Evolutionary conservation across 2,888 invertebrate genomes (phyloP).

Genomic region (Pyrrhosoma nymphula): DNA sequence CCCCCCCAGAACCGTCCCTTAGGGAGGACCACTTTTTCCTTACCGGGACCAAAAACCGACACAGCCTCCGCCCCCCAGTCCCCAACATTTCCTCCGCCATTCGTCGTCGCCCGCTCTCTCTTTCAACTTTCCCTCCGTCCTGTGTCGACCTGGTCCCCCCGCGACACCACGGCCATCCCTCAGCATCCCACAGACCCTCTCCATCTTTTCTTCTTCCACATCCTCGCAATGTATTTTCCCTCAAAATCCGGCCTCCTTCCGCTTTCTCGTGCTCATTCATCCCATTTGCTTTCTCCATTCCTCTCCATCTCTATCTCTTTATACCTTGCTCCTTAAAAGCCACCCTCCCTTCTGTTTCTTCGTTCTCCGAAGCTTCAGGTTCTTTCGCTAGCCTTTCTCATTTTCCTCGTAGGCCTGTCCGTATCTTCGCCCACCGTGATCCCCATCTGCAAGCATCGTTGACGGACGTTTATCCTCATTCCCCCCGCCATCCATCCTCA

Average conservation of each 20-base stretch:
- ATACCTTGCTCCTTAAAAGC: not conserved
- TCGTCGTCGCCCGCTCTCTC: not conserved
- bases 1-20: no score
- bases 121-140: not conserved
- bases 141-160: not conserved
- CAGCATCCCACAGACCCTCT: not conserved
- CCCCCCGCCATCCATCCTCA: no score
- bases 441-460: no score
- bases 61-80: not conserved
- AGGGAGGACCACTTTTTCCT: slow-evolving; percentile 13
- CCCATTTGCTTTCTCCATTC: not conserved
- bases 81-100: no score
- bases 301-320: not conserved
- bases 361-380: no score
- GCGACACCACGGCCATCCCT: not conserved
- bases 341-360: not conserved
- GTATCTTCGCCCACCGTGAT: no score
- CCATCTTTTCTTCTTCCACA: not conserved
- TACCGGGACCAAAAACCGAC: slow-evolving; percentile 5
- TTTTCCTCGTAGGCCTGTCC: no score
- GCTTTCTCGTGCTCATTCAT: not conserved
- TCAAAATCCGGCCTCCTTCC: not conserved
- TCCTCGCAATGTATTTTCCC: not conserved
- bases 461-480: no score
- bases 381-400: no score